Percentiles rank a stretch among this genome's conserved stretches.
These are phyloP conservation scores for Lacerta agilis DNA, from an alignment of 2,797 vertebrate genomes.

Conservation along the genomic window DNA sequence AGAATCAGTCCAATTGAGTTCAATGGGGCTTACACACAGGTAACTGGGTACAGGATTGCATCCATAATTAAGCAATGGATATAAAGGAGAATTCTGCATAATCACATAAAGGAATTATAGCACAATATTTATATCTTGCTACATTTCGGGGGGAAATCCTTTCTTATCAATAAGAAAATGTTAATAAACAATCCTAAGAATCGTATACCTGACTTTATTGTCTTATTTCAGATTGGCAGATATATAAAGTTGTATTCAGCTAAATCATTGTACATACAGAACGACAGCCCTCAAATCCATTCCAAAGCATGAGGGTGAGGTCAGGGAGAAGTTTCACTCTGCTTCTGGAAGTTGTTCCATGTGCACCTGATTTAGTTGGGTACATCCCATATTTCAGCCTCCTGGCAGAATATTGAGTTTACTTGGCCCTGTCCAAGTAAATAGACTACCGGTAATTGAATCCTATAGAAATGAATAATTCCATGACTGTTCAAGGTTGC, in stretches of 20 bases:
- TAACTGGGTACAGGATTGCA: neutral
- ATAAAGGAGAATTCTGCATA: neutral
- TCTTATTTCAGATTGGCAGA: neutral
- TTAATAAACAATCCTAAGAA: neutral
- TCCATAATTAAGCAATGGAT: neutral
- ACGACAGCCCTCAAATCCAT: too few relatives aligned
- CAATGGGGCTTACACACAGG: neutral
- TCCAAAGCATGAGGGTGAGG: too few relatives aligned
- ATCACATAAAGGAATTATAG: neutral
- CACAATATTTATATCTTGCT: neutral
- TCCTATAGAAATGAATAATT: neutral
- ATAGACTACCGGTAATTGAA: too few relatives aligned
- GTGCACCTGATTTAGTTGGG: too few relatives aligned
- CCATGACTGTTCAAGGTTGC: neutral
- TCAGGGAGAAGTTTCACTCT: too few relatives aligned
- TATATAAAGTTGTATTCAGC: too few relatives aligned
- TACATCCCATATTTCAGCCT: neutral
- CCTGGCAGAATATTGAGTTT: neutral
- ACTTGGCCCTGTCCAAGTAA: neutral
- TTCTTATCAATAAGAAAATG: neutral
- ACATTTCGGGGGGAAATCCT: neutral
- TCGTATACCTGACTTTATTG: neutral
- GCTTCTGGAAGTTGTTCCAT: too few relatives aligned
- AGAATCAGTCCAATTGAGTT: neutral
- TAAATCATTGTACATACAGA: too few relatives aligned